Conservation (phyloP, 2,888 invertebrate species). For the Pseudoips prasinana region DNA sequence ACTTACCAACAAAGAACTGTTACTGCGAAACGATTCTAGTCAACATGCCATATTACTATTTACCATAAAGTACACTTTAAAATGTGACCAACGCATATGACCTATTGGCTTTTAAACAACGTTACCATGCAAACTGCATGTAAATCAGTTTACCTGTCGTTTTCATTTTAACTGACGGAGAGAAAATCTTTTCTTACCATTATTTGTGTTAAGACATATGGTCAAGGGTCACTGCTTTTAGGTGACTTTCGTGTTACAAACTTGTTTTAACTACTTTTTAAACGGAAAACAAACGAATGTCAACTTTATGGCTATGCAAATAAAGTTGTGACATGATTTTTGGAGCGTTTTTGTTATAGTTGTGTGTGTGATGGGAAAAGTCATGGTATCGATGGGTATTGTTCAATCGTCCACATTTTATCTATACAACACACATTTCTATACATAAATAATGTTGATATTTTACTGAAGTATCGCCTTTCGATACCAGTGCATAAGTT, state of each 20-base stretch:
- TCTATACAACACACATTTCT: constrained; percentile 41
- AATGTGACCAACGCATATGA: constrained; percentile 18
- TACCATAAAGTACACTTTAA: too few relatives aligned
- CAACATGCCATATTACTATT: too few relatives aligned
- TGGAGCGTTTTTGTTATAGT: constrained; percentile 5
- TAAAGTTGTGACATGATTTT: constrained; percentile 3
- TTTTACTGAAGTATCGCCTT: constrained; percentile 27
- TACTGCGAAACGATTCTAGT: too few relatives aligned
- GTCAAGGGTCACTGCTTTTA: constrained; percentile 50
- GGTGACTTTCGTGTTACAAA: constrained; percentile 42
- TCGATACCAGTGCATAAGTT: constrained; percentile 26
- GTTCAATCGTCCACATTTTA: constrained; percentile 40
- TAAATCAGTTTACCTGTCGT: constrained; percentile 54
- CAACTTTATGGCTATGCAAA: not conserved
- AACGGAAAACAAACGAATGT: constrained; percentile 5
- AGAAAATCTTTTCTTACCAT: constrained; percentile 47
- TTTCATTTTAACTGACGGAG: constrained; percentile 43
- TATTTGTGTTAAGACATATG: constrained; percentile 45
- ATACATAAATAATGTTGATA: constrained; percentile 32
- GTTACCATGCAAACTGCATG: constrained; percentile 46
- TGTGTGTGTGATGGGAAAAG: constrained; percentile 37
- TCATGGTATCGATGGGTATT: constrained; percentile 36
- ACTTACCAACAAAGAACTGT: too few relatives aligned
- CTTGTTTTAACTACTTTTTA: constrained; percentile 6
- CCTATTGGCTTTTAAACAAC: constrained; percentile 33